Evolutionary conservation across 2,113 vertebrate genomes (phyloP).

Genomic region (Daphoenositta chrysoptera): DNA sequence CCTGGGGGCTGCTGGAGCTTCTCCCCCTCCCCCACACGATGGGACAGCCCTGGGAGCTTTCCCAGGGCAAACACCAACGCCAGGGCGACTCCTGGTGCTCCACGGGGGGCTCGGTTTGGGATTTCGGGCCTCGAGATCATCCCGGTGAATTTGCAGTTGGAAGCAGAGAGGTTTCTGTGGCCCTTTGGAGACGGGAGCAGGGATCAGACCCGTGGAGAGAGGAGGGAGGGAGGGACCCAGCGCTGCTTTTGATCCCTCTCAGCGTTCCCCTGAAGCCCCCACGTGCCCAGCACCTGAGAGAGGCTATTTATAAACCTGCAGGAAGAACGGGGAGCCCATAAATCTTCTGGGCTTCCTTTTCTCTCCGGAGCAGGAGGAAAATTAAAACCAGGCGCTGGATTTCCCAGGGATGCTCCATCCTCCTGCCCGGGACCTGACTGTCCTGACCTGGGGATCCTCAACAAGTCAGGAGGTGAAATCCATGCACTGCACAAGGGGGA

Average conservation of each 20-base stretch:
- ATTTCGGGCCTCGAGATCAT: neutral
- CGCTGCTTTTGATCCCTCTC: slow-evolving; percentile 74
- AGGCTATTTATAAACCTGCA: slow-evolving; percentile 62
- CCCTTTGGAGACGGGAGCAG: slow-evolving; percentile 68
- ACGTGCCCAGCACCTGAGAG: slow-evolving; percentile 83
- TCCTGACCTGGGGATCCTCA: fast-evolving
- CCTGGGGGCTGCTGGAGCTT: neutral
- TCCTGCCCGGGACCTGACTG: neutral
- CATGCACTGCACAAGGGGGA: neutral
- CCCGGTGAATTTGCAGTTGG: slow-evolving; percentile 36
- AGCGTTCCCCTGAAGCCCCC: slow-evolving; percentile 38
- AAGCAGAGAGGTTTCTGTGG: slow-evolving; percentile 17
- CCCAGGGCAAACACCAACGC: slow-evolving; percentile 27
- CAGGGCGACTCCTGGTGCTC: neutral
- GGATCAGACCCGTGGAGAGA: slow-evolving; percentile 72
- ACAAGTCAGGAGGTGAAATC: neutral
- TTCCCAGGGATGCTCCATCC: neutral
- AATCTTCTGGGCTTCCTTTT: slow-evolving; percentile 76
- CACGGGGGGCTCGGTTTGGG: neutral
- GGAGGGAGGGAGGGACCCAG: slow-evolving; percentile 55
- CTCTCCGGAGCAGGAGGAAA: slow-evolving; percentile 65
- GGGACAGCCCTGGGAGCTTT: too few relatives aligned
- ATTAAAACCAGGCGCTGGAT: slow-evolving; percentile 67
- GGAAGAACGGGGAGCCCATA: slow-evolving; percentile 63
- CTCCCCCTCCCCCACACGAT: neutral